Base-by-base conservation (phyloP, 2,113 vertebrate genomes). In the Tachycineta bicolor region DNA sequence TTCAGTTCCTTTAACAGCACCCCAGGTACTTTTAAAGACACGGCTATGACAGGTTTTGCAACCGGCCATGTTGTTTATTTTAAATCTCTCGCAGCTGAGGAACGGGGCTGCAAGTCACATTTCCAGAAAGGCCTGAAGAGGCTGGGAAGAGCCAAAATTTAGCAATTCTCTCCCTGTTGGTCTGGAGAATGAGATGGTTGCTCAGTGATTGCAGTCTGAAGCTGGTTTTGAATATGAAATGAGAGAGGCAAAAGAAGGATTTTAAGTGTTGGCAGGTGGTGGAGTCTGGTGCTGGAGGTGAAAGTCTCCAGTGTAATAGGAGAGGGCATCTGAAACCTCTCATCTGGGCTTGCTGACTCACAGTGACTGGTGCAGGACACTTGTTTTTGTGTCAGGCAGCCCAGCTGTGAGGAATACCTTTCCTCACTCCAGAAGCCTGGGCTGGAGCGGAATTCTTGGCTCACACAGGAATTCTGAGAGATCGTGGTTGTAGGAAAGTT, bases 341-440 rank as follows among this genome's bases (percentile, higher is more conserved):
- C 2, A 1, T 87, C 78, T 37, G 20, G 23, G 43, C 63, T 69
- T 92, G 82, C 82, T 91, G 93, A 92, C 65, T 96, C 74, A 87
- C 75, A 52, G 68, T 73, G 85, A 89, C 79, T 70, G 79, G 49
- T 71, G 63, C 24, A 26, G 33, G 77, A 28, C 43, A 41, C 76
- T 94, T 63, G 60, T 47, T 89, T 90, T 69, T 81, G 55, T 50
- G 92, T 75, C 65, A 26, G 37, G 29, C 68, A 89, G 12, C 50
- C 58, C 80, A 71, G 73, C 47, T 18, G 3, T 14, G 70, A 83
- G 59, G 78, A 95, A 78, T 68, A 53, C n/a, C 34, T 33, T 25
- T 69, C 87, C 31, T 94, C 12, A 10, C 39, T 62, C 15, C 79
- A 75, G 29, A 63, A 89, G 37, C 50, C 26, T 76, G 44, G 47